Conservation (phyloP, 2,888 invertebrate species). For the Chrysolina americana region DNA sequence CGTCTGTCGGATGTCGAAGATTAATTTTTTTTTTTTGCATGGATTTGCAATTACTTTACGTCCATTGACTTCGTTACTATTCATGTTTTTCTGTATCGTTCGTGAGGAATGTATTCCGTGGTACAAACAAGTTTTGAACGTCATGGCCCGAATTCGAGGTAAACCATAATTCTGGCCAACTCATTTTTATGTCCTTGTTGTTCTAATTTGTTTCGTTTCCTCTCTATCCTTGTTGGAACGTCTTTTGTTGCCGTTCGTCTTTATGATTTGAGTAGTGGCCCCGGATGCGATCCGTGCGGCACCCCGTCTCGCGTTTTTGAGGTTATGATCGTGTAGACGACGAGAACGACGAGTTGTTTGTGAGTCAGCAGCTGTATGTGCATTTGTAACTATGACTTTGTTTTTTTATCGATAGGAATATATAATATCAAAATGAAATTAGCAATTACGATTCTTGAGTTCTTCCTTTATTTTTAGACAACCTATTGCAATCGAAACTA, state of each 20-base stretch:
- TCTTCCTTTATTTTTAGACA: conserved; percentile 52
- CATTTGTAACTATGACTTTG: conserved; percentile 50
- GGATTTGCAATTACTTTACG: no score
- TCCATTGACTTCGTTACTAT: no score
- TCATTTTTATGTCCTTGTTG: no score
- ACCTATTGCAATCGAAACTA: conserved; percentile 51
- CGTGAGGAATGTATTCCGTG: no score
- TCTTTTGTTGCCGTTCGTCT: not conserved
- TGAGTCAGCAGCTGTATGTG: conserved; percentile 50
- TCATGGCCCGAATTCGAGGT: no score
- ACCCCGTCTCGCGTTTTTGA: conserved; percentile 34
- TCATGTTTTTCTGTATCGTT: no score
- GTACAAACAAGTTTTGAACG: no score
- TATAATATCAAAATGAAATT: conserved; percentile 49
- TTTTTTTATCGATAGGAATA: conserved; percentile 43
- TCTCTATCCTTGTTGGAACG: not conserved
- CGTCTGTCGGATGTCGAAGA: no score
- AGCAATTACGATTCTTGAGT: conserved; percentile 53
- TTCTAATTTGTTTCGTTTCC: not conserved
- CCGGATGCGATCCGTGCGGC: not conserved
- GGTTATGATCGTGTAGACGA: conserved; percentile 45
- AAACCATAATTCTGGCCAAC: no score
- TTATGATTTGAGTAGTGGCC: not conserved
- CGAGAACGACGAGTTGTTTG: conserved; percentile 37
- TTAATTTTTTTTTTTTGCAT: no score